phyloP scores from a whole-genome alignment of 2,113 vertebrate species.

The Diglossa brunneiventris region DNA sequence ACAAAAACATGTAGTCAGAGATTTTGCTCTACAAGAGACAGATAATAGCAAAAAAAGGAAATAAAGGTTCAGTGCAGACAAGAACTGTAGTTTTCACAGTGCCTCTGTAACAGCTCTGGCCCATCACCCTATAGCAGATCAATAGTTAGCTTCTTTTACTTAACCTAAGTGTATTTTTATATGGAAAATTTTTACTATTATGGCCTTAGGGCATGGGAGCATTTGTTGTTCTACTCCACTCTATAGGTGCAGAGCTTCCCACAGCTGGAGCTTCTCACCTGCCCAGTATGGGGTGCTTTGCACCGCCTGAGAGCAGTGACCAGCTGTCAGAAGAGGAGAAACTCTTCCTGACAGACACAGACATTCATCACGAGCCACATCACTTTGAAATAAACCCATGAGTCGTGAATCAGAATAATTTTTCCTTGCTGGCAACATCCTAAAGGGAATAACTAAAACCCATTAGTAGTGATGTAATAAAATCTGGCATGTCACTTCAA shows the following conservation, averaged over 20 bases:
- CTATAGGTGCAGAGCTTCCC: neutral
- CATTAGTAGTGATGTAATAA: constrained; percentile 36
- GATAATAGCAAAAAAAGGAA: neutral
- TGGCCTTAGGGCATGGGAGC: neutral
- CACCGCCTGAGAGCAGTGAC: neutral
- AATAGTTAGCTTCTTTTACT: neutral
- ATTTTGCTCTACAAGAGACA: neutral
- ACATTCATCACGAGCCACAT: neutral
- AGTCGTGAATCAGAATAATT: constrained; percentile 34
- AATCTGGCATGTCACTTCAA: constrained; percentile 37
- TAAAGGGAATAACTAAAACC: constrained; percentile 41
- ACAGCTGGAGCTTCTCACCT: neutral
- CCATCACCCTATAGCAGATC: neutral
- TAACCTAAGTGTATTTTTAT: neutral
- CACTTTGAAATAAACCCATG: constrained; percentile 8
- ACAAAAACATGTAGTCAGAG: neutral
- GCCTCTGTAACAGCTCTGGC: neutral
- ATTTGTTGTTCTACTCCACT: neutral
- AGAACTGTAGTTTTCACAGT: neutral
- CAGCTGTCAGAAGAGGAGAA: neutral
- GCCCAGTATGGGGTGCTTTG: neutral
- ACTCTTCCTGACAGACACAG: neutral
- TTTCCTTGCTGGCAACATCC: constrained; percentile 8
- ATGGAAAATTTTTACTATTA: neutral
- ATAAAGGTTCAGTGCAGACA: neutral